Evolutionary conservation across 2,113 vertebrate genomes (phyloP).

Genomic region (Cyanocitta stelleri): DNA sequence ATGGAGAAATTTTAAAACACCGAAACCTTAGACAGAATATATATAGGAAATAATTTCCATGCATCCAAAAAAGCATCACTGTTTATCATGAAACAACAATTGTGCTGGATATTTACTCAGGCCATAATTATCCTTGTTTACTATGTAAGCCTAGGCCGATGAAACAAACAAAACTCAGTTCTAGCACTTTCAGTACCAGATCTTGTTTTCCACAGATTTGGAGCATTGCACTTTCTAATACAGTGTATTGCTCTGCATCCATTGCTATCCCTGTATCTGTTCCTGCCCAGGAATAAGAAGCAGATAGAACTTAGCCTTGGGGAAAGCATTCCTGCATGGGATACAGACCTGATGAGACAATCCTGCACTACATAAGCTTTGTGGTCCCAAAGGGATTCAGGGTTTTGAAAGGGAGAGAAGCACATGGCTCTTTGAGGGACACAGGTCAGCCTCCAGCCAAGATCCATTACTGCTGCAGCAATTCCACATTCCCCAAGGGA

Average conservation of each 20-base stretch:
- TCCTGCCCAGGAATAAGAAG: not conserved
- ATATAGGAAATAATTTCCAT: not conserved
- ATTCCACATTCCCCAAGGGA: not conserved
- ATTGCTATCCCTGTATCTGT: not conserved
- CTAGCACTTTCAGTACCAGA: not conserved
- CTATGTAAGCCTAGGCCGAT: not conserved
- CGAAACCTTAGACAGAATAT: not conserved
- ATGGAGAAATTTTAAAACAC: rapidly evolving
- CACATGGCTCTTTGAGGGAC: rapidly evolving
- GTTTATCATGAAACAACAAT: not conserved
- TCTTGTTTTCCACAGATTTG: not conserved
- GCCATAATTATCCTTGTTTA: not conserved
- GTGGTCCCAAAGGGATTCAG: rapidly evolving
- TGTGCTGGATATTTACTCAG: not conserved
- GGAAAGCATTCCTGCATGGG: not conserved
- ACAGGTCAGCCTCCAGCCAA: not conserved
- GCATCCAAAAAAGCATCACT: not conserved
- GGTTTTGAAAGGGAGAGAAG: not conserved
- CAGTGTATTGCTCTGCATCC: not conserved
- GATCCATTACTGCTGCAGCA: not conserved
- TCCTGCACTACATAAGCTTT: rapidly evolving
- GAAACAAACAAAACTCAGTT: not conserved
- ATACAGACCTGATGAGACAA: not conserved
- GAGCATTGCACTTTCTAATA: not conserved
- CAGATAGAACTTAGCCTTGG: not conserved